phyloP scores from a whole-genome alignment of 92 coral and sea anemone genomes.

The Parazoanthus darwini region DNA sequence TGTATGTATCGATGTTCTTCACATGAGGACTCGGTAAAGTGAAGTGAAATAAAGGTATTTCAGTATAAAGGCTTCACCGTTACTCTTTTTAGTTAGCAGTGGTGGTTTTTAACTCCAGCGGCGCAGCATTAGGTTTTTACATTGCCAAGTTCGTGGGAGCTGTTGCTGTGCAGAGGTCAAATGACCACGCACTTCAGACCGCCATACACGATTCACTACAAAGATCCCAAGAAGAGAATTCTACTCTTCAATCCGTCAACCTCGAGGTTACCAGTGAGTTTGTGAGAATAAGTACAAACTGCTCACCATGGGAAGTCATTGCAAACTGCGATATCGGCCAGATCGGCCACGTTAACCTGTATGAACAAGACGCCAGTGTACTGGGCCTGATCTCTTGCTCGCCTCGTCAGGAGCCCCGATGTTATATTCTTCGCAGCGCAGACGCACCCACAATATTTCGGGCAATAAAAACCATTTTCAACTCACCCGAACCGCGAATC shows the following conservation, averaged over 20 bases:
- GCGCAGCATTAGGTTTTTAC: constrained; percentile 73
- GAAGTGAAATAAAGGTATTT: no score
- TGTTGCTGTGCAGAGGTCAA: constrained; percentile 71
- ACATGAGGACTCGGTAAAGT: no score
- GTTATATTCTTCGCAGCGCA: constrained; percentile 71
- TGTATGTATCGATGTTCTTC: no score
- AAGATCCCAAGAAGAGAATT: constrained; percentile 58
- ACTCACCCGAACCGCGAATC: constrained; percentile 60
- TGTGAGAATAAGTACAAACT: constrained; percentile 84
- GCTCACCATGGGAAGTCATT: constrained; percentile 91
- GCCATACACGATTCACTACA: constrained; percentile 68
- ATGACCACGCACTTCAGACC: constrained; percentile 74
- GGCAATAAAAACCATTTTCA: constrained; percentile 73
- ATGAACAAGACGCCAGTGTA: constrained; percentile 62
- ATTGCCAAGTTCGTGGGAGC: constrained; percentile 78
- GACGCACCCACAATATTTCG: constrained; percentile 74
- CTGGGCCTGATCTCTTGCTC: constrained; percentile 75
- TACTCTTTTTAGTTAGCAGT: not conserved
- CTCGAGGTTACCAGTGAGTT: constrained; percentile 81
- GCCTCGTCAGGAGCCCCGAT: constrained; percentile 75
- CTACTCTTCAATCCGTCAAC: constrained; percentile 72
- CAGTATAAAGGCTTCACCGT: no score
- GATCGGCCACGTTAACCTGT: constrained; percentile 79
- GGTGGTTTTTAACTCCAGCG: constrained; percentile 47
- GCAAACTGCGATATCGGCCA: constrained; percentile 76